Evolutionary conservation across 2,797 vertebrate genomes (phyloP).

Genomic region (Zalophus californianus): DNA sequence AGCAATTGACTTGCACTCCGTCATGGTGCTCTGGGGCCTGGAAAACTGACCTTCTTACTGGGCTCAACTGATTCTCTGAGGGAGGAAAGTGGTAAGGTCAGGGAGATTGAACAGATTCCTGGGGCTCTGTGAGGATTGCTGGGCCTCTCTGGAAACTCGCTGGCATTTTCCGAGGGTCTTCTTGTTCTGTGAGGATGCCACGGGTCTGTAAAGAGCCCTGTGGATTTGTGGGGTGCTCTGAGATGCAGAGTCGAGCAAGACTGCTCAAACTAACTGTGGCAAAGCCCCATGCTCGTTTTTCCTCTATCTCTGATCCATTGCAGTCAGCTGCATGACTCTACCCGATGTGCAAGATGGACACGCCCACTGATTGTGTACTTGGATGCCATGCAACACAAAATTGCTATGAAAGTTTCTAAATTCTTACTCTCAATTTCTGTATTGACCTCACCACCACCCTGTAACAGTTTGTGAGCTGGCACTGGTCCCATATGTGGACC

Average conservation of each 20-base stretch:
- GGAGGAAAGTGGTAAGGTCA: not conserved
- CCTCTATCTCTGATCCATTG: not conserved
- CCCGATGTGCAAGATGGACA: not conserved
- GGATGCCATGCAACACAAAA: not conserved
- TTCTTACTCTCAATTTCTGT: not conserved
- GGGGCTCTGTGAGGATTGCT: not conserved
- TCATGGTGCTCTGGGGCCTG: not conserved
- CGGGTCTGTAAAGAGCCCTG: not conserved
- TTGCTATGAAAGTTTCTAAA: not conserved
- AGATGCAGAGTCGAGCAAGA: not conserved
- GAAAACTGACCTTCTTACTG: not conserved
- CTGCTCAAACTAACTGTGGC: not conserved
- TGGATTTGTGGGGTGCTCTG: not conserved
- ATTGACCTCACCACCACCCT: not conserved
- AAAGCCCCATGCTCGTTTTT: not conserved
- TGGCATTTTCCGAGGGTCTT: not conserved
- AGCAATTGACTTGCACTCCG: not conserved
- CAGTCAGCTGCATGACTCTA: not conserved
- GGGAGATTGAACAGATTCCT: not conserved
- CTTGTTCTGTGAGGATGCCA: not conserved
- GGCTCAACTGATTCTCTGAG: not conserved
- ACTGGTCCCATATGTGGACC: fast-evolving
- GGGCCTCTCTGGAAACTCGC: not conserved
- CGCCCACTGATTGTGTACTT: not conserved
- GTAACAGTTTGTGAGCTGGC: not conserved